Evolutionary conservation across 2,797 vertebrate species (phyloP), one percentile per base, ranked within the genome.

Genomic region (Erpetoichthys calabaricus): DNA sequence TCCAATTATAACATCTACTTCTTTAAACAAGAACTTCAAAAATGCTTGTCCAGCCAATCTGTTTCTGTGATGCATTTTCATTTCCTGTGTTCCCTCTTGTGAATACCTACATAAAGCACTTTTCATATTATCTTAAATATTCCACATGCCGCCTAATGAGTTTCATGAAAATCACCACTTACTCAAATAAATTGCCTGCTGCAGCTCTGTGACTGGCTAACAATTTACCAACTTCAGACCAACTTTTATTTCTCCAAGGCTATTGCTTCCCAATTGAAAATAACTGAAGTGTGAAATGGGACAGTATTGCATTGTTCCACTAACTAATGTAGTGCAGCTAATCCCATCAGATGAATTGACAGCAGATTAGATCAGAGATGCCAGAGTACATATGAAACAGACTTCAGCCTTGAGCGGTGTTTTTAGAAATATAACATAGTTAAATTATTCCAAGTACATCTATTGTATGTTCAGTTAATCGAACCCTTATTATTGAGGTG

Each of bases 261-360:
- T 25, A 45, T 45, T 60, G 64, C 62, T 52, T 66, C 64, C 57
- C 60, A 63, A 66, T 63, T 68, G 59, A 66, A 68, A 68, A 45
- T 57, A 58, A 63, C 52, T 63, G 62, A 58, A 57, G 59, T 68
- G 63, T 67, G 60, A 64, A 68, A 71, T 68, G 62, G 62, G 68
- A 66, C 56, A 59, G 58, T 55, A 66, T 62, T 45, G 47, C 59
- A n/a, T 51, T 51, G 53, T 55, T 60, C 56, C 45, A 55, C 65
- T 61, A 63, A 55, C 55, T 59, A 62, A 62, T 59, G 60, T 50
- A 49, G 41, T 42, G 45, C 10, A 51, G 42, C 56, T 70, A 64
- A 68, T 68, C 60, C 64, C 64, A 63, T 65, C 61, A 57, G 47
- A 59, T 56, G 51, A 60, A 57, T 47, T 58, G 62, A 66, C 57